Conservation (phyloP, 2,888 invertebrate species). For the Serrognathus titanus region DNA sequence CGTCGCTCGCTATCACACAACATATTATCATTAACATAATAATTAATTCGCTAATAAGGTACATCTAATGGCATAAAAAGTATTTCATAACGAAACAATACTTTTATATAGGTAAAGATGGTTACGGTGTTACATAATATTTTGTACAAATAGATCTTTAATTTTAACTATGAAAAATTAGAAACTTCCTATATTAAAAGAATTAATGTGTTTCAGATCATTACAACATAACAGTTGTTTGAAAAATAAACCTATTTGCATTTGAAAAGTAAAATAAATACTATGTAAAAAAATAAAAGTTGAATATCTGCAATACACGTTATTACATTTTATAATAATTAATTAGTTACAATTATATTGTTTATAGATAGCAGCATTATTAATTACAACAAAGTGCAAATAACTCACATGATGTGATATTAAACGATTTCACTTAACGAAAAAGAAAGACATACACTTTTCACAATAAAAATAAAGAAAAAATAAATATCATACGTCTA, state of each 20-base stretch:
- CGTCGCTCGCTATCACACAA: constrained; percentile 14
- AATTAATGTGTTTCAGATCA: too few species aligned
- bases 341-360: constrained; percentile 6
- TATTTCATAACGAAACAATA: constrained; percentile 16
- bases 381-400: constrained; percentile 10
- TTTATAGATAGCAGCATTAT: neutral
- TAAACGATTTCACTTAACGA: constrained; percentile 1
- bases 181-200: too few species aligned
- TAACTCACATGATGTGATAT: neutral
- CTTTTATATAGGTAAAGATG: constrained; percentile 19
- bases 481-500: neutral
- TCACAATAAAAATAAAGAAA: constrained; percentile 25
- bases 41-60: constrained; percentile 15
- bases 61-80: constrained; percentile 20
- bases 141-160: constrained; percentile 1
- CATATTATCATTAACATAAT: constrained; percentile 4
- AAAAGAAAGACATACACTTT: neutral
- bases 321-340: neutral
- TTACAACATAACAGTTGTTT: too few species aligned
- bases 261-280: neutral
- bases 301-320: neutral
- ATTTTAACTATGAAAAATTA: too few species aligned
- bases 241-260: too few species aligned
- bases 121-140: constrained; percentile 7
- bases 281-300: neutral